Evolutionary conservation across 1,140 invertebrate genomes (phyloP).

Genomic region (Brachionus sp.): DNA sequence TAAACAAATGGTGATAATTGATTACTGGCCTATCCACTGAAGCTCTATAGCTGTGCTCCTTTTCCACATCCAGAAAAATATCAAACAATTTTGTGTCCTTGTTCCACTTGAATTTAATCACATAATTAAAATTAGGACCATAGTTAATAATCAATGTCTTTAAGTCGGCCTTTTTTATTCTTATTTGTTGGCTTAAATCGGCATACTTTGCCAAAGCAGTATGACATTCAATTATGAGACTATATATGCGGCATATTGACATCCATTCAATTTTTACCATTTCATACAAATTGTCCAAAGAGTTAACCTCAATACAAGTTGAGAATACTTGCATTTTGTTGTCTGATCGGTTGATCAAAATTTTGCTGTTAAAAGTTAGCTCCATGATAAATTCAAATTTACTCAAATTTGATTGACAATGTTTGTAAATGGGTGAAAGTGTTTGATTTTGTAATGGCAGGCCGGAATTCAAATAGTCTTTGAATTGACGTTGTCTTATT

Average conservation of each 20-base stretch:
- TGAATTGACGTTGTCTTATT: constrained; percentile 23
- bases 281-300: constrained; percentile 8
- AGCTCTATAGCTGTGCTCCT: neutral
- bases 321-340: neutral
- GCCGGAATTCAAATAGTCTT: constrained; percentile 30
- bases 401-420: neutral
- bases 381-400: constrained; percentile 30
- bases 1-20: constrained; percentile 24
- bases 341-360: neutral
- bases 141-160: constrained; percentile 3
- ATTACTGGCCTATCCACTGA: neutral
- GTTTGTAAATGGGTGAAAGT: neutral
- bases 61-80: constrained; percentile 27
- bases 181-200: neutral
- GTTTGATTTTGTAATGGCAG: neutral
- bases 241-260: constrained; percentile 24
- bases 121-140: neutral
- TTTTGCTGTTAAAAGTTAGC: neutral
- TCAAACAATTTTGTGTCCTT: constrained; percentile 17
- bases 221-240: neutral
- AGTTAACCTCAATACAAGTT: constrained; percentile 13
- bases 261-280: constrained; percentile 32
- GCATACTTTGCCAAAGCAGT: neutral
- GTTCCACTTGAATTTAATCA: constrained; percentile 11
- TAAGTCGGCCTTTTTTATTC: constrained; percentile 1